phyloP scores from a whole-genome alignment of 2,888 invertebrate species.

The Sialis fuliginosa region DNA sequence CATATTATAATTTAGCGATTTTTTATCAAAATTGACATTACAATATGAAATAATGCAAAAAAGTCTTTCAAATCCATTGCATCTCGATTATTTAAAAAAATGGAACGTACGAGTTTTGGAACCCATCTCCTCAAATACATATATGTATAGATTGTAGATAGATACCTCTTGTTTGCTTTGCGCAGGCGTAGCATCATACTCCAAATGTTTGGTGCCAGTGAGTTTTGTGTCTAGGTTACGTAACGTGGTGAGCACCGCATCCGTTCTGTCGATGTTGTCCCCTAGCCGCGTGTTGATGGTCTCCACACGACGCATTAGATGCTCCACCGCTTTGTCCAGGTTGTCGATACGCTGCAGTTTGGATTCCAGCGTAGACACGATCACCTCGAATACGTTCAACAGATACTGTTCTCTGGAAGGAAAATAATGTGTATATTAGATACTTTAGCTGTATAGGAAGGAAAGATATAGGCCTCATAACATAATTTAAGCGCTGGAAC shows the following conservation, averaged over 20 bases:
- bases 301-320: slow-evolving; percentile 71
- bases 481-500: no score
- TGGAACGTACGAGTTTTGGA: no score
- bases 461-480: no score
- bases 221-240: slow-evolving; percentile 58
- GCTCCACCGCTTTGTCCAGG: slow-evolving; percentile 73
- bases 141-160: no score
- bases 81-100: no score
- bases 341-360: slow-evolving; percentile 78
- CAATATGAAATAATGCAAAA: no score
- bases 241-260: slow-evolving; percentile 62
- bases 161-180: neutral
- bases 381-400: slow-evolving; percentile 77
- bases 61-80: no score
- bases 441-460: no score
- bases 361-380: slow-evolving; percentile 73
- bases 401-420: slow-evolving; percentile 69
- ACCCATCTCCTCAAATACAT: no score
- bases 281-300: slow-evolving; percentile 63
- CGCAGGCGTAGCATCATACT: slow-evolving; percentile 18
- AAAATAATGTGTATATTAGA: no score
- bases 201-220: slow-evolving; percentile 31
- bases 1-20: no score
- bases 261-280: slow-evolving; percentile 71
- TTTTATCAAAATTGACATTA: no score